Evolutionary conservation across 2,888 invertebrate genomes (phyloP), one percentile per base, ranked within the genome.

Genomic region (Pantelozetes paolii): DNA sequence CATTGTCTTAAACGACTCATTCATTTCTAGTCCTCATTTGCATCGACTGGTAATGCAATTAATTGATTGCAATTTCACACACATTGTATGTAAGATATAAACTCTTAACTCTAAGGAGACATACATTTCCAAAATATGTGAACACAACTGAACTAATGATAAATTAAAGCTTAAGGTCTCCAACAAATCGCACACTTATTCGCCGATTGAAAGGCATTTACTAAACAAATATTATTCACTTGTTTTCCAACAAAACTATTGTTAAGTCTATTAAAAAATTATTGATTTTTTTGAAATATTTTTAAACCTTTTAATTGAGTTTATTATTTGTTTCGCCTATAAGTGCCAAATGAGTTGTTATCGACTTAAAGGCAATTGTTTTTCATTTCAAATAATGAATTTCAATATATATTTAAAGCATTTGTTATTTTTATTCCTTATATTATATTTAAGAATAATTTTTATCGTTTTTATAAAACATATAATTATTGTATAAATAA

Each of bases 301-400:
- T 48, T 48, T 48, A 48, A 48, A 20, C n/a, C 15, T 62, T 36
- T 62, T 62, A n/a, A 62, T 62, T 62, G 28, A 62, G 62, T 36
- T 62, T 48, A 48, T n/a, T 45, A 45, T 45, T 62, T 23, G 2
- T n/a, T n/a, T 62, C 18, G 32, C 62, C 32, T 32, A 32, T 36
- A 62, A 62, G 62, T 62, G 62, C 62, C 62, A 62, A 62, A 62
- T 28, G 20, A 30, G 15, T 62, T 62, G 62, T n/a, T n/a, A n/a
- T 62, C 36, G 32, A n/a, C 62, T 62, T 36, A 36, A 62, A 59
- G 30, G 62, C 30, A 23, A 62, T 62, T 32, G 28, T n/a, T 62
- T 62, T 62, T 32, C 28, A 28, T 28, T 30, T 28, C 2, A 28
- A 59, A 5, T 20, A 23, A 59, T 59, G 28, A 28, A 50, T 26